Percentiles rank a stretch among this genome's conserved stretches.
Conservation (phyloP, 1,140 invertebrate species). For the Aphidius ervi region DNA sequence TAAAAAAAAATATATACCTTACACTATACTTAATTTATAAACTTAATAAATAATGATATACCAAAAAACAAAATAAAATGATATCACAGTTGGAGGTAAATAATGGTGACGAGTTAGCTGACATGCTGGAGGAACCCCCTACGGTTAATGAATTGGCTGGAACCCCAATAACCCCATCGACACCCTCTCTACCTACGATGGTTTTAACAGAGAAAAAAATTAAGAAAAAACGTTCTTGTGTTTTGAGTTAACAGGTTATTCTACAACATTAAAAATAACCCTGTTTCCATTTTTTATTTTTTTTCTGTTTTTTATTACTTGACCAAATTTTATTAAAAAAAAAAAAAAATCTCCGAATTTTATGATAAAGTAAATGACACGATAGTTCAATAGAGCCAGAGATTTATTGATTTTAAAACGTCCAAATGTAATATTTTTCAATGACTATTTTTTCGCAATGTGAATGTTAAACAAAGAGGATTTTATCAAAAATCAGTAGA, state of each 20-base stretch:
- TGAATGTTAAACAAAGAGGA: too few relatives aligned
- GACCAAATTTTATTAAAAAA: slow-evolving; percentile 43
- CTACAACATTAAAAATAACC: slow-evolving; percentile 7
- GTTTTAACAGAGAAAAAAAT: slow-evolving; percentile 45
- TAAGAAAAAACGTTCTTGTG: slow-evolving; percentile 47
- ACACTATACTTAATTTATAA: neutral
- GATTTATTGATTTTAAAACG: neutral
- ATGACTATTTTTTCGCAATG: too few relatives aligned
- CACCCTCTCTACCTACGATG: slow-evolving; percentile 41
- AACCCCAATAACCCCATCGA: slow-evolving; percentile 46
- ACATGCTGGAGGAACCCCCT: slow-evolving; percentile 49
- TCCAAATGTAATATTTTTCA: neutral
- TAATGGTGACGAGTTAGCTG: slow-evolving; percentile 47
- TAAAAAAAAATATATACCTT: too few relatives aligned
- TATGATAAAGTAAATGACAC: too few relatives aligned
- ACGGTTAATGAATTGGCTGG: slow-evolving; percentile 40
- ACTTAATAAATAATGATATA: slow-evolving; percentile 1
- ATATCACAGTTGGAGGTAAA: slow-evolving; percentile 47
- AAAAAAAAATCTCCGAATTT: slow-evolving; percentile 10
- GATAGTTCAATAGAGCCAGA: neutral
- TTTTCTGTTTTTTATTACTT: slow-evolving; percentile 34
- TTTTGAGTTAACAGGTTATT: slow-evolving; percentile 44
- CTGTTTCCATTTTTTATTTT: neutral
- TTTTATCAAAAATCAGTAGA: too few relatives aligned
- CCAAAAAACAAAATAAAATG: slow-evolving; percentile 6